phyloP scores from a whole-genome alignment of 1,140 invertebrate species.

The Uloborus diversus region DNA sequence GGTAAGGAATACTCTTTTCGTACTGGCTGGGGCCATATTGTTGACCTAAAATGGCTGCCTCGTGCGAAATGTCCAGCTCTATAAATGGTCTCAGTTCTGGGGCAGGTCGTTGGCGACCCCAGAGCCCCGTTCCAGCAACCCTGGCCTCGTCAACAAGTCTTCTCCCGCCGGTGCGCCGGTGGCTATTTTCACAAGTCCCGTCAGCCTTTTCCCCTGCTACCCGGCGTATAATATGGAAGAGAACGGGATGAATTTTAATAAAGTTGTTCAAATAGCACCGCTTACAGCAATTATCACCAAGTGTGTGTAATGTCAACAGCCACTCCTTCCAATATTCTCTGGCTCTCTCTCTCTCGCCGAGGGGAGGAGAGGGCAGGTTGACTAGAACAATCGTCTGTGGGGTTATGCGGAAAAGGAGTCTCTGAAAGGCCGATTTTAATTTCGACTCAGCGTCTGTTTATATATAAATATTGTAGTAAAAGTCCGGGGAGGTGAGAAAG shows the following conservation, averaged over 20 bases:
- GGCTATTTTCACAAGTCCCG: constrained; percentile 45
- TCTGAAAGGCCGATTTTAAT: constrained; percentile 14
- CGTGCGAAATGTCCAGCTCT: no score
- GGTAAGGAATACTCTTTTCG: no score
- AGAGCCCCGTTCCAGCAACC: neutral
- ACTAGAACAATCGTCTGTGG: constrained; percentile 11
- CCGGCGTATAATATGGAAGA: neutral
- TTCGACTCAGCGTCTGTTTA: neutral
- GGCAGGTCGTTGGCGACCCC: no score
- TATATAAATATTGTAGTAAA: neutral
- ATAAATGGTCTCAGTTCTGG: no score
- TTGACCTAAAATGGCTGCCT: no score
- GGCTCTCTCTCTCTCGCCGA: neutral
- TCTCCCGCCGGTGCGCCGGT: constrained; percentile 6
- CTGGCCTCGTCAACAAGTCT: constrained; percentile 25
- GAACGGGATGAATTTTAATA: constrained; percentile 50
- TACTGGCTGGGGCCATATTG: no score
- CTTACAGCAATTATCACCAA: constrained; percentile 51
- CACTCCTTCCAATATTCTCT: constrained; percentile 11
- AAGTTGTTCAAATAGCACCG: constrained; percentile 48
- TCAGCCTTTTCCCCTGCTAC: constrained; percentile 17
- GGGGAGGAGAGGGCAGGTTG: neutral
- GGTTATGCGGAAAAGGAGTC: constrained; percentile 8
- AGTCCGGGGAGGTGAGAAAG: no score
- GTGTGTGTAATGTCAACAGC: constrained; percentile 47